These are phyloP conservation scores for Pseudochirops cupreus DNA, from an alignment of 2,797 vertebrate genomes.

Conservation along the genomic window DNA sequence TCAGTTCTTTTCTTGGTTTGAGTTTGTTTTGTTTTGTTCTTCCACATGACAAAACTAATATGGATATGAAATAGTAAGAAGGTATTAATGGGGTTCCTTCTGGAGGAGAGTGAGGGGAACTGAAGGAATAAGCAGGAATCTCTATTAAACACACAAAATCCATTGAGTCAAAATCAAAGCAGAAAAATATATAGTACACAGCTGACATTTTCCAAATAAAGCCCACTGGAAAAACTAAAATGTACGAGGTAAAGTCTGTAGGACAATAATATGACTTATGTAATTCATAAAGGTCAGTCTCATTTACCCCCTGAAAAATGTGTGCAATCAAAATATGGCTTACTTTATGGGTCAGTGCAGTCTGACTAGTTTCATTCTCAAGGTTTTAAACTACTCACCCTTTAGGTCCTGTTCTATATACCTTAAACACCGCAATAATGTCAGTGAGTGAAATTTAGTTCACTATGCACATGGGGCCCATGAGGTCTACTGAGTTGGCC, in stretches of 20 bases:
- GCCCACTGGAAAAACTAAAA: conserved; percentile 87
- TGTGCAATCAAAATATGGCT: conserved; percentile 58
- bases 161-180: conserved; percentile 87
- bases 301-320: conserved; percentile 52
- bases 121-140: conserved; percentile 2
- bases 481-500: neutral
- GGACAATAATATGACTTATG: conserved; percentile 61
- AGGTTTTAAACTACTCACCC: conserved; percentile 14
- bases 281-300: conserved; percentile 70
- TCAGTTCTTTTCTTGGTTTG: conserved; percentile 36
- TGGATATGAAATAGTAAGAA: conserved; percentile 39
- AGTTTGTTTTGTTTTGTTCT: conserved; percentile 33
- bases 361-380: neutral
- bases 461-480: neutral
- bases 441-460: neutral
- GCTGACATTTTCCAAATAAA: conserved; percentile 89
- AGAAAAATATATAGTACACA: conserved; percentile 87
- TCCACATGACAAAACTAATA: conserved; percentile 68
- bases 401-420: neutral
- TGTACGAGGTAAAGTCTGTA: conserved; percentile 81
- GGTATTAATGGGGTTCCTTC: neutral
- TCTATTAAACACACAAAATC: conserved; percentile 78
- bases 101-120: neutral
- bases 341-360: neutral
- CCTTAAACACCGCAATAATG: neutral